phyloP scores from a whole-genome alignment of 2,797 vertebrate genomes.

The Philypnodon macrostomus region DNA sequence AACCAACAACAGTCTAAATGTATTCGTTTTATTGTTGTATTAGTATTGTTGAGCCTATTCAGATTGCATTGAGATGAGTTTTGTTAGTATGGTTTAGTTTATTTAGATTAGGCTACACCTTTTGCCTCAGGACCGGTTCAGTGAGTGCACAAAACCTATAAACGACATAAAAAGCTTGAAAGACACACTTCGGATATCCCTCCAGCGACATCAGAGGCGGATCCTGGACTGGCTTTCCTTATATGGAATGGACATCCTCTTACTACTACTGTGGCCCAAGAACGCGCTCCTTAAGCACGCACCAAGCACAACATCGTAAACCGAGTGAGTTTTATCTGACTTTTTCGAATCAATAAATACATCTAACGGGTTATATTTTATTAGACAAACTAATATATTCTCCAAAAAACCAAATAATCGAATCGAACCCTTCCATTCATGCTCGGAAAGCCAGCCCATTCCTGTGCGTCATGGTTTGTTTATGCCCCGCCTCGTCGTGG shows the following conservation, averaged over 20 bases:
- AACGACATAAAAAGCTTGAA: constrained; percentile 15
- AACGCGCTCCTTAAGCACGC: not conserved
- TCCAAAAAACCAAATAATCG: not conserved
- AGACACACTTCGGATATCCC: constrained; percentile 17
- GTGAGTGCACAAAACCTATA: constrained; percentile 25
- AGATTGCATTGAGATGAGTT: no score
- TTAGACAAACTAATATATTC: not conserved
- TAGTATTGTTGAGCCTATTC: no score
- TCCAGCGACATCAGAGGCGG: constrained; percentile 2
- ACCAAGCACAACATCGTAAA: not conserved
- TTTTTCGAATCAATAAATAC: not conserved
- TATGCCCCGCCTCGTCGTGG: constrained; percentile 19
- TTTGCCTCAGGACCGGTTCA: constrained; percentile 1
- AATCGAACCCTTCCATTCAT: constrained; percentile 32
- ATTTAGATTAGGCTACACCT: no score
- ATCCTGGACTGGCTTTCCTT: constrained; percentile 19
- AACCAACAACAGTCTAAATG: no score
- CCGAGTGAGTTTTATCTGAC: no score
- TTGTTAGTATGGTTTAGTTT: no score
- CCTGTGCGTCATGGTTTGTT: constrained; percentile 40
- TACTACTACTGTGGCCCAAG: constrained; percentile 34
- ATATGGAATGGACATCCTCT: no score
- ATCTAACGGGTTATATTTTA: not conserved
- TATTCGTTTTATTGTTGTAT: no score
- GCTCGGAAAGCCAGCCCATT: constrained; percentile 14